Evolutionary conservation across 2,113 vertebrate species (phyloP).

Genomic region (Aspiorhynchus laticeps): DNA sequence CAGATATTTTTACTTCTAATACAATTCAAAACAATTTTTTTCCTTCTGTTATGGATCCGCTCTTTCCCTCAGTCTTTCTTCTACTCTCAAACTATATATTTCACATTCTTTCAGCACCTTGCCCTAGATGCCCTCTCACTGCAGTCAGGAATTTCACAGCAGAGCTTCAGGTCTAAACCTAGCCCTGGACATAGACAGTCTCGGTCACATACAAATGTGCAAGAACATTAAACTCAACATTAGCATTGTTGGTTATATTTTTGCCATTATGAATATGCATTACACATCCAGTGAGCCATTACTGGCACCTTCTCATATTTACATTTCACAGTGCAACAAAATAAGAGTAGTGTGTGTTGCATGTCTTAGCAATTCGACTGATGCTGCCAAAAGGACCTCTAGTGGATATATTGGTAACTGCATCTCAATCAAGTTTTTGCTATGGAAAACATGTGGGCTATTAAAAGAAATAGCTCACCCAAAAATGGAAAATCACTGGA

Average conservation of each 20-base stretch:
- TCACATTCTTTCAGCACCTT: constrained; percentile 57
- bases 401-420: not conserved
- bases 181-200: constrained; percentile 52
- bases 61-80: constrained; percentile 51
- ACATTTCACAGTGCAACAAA: not conserved
- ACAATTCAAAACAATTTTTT: not conserved
- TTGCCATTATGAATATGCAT: not conserved
- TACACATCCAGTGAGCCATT: not conserved
- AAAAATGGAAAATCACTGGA: no score
- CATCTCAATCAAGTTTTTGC: not conserved
- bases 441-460: not conserved
- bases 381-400: not conserved
- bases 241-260: not conserved
- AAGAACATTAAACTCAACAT: not conserved
- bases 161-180: constrained; percentile 45
- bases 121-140: constrained; percentile 63
- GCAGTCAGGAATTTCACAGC: constrained; percentile 75
- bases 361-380: not conserved
- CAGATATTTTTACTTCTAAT: not conserved
- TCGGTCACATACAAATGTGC: constrained; percentile 3
- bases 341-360: not conserved
- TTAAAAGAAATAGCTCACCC: not conserved
- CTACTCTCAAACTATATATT: constrained; percentile 58
- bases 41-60: not conserved
- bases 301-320: not conserved